Evolutionary conservation across 2,888 invertebrate genomes (phyloP), one percentile per base, ranked within the genome.

Genomic region (Drosophila meridiana): DNA sequence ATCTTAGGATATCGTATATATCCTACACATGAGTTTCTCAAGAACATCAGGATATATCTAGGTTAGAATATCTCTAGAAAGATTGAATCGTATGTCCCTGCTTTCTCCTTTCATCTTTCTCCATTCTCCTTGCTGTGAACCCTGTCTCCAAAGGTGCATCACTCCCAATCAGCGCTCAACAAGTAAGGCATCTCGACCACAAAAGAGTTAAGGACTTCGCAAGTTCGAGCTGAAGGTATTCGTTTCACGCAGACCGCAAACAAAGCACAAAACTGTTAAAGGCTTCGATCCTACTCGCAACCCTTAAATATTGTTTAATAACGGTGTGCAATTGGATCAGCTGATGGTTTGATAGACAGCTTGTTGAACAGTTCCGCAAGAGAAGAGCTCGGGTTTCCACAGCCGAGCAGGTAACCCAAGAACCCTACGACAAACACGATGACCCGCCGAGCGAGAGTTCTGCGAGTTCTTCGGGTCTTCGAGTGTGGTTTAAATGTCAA

Each of bases 391-490:
- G 55, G 59, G 53, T 85, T 76, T 66, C 84, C 67, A 45, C 28
- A 61, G 20, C 4, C 60, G 60, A 58, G 57, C 62, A 83, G 82
- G 84, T 79, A 84, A 84, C 69, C 53, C 43, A 59, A 83, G 75
- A 72, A 70, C 53, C 61, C 56, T 78, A 61, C 58, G 56, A 55
- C 60, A 69, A 60, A 70, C 63, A 68, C 52, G 64, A 56, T 67
- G 76, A 76, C 63, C 71, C 73, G 56, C 32, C n/a, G 40, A 20
- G 61, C 56, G 38, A 55, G 60, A 53, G 38, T 47, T 52, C 11
- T 47, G 38, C 52, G 60, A 53, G 38, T 47, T 52, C 11, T 47
- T 13, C n/a, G 50, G n/a, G 57, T 26, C 55, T 50, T 59, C 52
- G 43, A 30, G 57, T 58, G 57, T 26, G 78, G 78, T 36, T 68